phyloP scores from a whole-genome alignment of 2,888 invertebrate species.

The Xylota sylvarum region DNA sequence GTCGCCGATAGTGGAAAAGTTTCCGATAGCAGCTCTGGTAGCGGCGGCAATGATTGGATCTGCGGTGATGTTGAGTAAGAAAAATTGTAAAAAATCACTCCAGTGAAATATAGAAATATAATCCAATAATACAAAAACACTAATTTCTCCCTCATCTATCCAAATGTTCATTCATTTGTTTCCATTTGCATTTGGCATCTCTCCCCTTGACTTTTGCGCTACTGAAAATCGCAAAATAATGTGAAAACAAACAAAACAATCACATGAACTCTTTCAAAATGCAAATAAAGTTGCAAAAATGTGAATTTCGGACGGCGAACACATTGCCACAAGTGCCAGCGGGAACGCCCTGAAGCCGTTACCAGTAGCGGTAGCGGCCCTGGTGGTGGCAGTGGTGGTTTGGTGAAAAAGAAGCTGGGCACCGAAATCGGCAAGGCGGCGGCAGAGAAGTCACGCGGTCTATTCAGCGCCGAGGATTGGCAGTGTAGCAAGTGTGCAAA shows the following conservation, averaged over 20 bases:
- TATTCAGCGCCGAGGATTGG: conserved; percentile 99
- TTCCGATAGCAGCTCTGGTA: conserved; percentile 68
- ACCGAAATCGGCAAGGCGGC: conserved; percentile 99
- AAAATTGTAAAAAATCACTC: conserved; percentile 80
- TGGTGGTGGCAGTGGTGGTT: conserved; percentile 78
- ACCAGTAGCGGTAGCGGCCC: conserved; percentile 78
- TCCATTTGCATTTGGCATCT: conserved; percentile 67
- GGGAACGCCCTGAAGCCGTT: conserved; percentile 79
- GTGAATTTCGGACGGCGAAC: conserved; percentile 96
- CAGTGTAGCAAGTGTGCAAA: conserved; percentile 99
- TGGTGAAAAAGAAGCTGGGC: conserved; percentile 90
- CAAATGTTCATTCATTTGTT: conserved; percentile 69
- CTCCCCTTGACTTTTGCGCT: conserved; percentile 45
- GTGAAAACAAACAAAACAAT: conserved; percentile 66
- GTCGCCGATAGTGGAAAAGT: conserved; percentile 70
- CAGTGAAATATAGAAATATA: conserved; percentile 69
- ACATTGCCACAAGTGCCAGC: conserved; percentile 94
- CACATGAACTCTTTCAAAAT: conserved; percentile 54
- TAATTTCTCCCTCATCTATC: conserved; percentile 74
- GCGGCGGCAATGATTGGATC: conserved; percentile 80
- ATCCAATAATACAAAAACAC: conserved; percentile 68
- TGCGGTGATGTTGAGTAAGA: conserved; percentile 84
- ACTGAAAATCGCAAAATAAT: conserved; percentile 50
- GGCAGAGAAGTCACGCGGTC: conserved; percentile 96
- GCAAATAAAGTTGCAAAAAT: conserved; percentile 90